Percentiles rank a stretch among this genome's conserved stretches.
These are phyloP conservation scores for human (Homo sapiens) DNA, from an alignment of 2,113 vertebrate species.

Conservation along the genomic window GRCh38 chr14:36307001-36307500, in stretches of 20 bases:
- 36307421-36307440: background rate
- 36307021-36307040: background rate
- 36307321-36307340: background rate
- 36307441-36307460: background rate
- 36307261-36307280: slow-evolving; percentile 37
- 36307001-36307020: background rate
- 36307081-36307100: background rate
- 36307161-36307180: background rate
- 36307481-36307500: background rate
- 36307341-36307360: background rate
- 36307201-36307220: slow-evolving; percentile 23
- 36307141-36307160: slow-evolving; percentile 2
- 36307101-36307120: slow-evolving; percentile 1
- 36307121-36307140: background rate
- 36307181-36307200: background rate
- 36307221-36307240: background rate
- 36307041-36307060: background rate
- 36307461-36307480: background rate
- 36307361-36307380: slow-evolving; percentile 42
- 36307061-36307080: background rate
- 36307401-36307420: background rate
- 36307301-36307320: slow-evolving; percentile 12
- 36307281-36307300: slow-evolving; percentile 4
- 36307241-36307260: background rate
- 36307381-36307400: slow-evolving; percentile 15